These are phyloP conservation scores for Heliothis subflexa DNA, from an alignment of 1,140 invertebrate species.

Conservation along the genomic window DNA sequence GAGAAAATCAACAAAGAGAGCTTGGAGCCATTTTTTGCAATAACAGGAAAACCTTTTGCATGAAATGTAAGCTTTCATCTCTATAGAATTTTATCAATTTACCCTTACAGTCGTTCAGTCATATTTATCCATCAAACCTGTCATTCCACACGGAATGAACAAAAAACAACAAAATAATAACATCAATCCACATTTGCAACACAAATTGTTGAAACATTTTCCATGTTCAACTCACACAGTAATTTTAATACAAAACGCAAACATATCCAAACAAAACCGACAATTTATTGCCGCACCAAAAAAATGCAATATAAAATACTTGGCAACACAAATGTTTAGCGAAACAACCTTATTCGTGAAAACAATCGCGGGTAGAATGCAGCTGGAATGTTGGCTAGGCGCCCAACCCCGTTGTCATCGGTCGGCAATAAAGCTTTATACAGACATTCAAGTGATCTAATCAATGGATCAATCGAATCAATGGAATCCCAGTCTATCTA, in stretches of 20 bases:
- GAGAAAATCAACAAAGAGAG: neutral
- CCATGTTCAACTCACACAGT: neutral
- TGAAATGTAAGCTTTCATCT: neutral
- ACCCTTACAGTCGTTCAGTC: neutral
- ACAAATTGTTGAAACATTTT: neutral
- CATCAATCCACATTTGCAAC: neutral
- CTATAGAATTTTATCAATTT: neutral
- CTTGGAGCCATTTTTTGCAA: neutral
- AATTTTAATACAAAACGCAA: constrained; percentile 22
- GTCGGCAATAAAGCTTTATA: constrained; percentile 31
- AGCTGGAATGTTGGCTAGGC: constrained; percentile 16
- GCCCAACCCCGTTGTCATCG: constrained; percentile 25
- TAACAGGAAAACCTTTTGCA: neutral
- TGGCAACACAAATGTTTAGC: constrained; percentile 5
- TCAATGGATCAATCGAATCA: constrained; percentile 5
- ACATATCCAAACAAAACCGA: constrained; percentile 18
- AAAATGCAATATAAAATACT: constrained; percentile 24
- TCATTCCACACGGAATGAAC: neutral
- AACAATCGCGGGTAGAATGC: constrained; percentile 1
- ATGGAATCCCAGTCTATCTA: constrained; percentile 29
- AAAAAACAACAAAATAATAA: constrained; percentile 3
- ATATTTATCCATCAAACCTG: constrained; percentile 4
- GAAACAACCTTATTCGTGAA: constrained; percentile 21
- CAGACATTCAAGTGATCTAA: constrained; percentile 32
- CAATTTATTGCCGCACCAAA: constrained; percentile 19